Percentiles rank a stretch among this genome's conserved stretches.
Conservation (phyloP, 1,140 invertebrate genomes). For the Drosophila leontia region DNA sequence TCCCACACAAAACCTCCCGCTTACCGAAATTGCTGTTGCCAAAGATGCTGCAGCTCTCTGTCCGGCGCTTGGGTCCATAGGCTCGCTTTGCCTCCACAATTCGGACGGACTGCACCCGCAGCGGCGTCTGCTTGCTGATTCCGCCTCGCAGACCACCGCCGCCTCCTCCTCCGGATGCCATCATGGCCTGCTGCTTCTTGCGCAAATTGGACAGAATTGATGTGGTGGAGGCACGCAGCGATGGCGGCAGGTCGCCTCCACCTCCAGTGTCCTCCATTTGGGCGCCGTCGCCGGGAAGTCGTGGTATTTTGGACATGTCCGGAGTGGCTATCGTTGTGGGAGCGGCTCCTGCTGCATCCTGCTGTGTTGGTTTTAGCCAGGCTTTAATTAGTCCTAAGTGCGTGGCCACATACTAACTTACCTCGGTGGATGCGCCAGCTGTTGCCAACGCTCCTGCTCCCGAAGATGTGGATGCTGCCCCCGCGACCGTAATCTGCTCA, state of each 20-base stretch:
- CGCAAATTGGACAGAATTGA: slow-evolving; percentile 78
- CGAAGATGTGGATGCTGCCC: slow-evolving; percentile 18
- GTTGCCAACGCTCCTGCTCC: slow-evolving; percentile 6
- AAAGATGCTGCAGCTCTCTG: slow-evolving; percentile 83
- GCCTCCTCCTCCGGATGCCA: slow-evolving; percentile 19
- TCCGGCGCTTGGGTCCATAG: slow-evolving; percentile 76
- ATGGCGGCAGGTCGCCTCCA: slow-evolving; percentile 61
- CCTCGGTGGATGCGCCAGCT: slow-evolving; percentile 42
- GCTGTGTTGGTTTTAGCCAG: slow-evolving; percentile 68
- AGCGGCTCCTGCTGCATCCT: slow-evolving; percentile 46
- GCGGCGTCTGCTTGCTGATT: slow-evolving; percentile 68
- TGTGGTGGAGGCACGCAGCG: slow-evolving; percentile 71
- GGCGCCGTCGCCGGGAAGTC: slow-evolving; percentile 86
- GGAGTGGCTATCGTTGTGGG: slow-evolving; percentile 42
- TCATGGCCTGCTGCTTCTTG: slow-evolving; percentile 68
- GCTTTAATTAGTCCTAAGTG: slow-evolving; percentile 77
- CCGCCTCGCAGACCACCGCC: slow-evolving; percentile 27
- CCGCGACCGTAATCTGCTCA: slow-evolving; percentile 67
- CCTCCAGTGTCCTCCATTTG: slow-evolving; percentile 74
- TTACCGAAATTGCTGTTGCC: slow-evolving; percentile 81
- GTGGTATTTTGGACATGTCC: slow-evolving; percentile 85
- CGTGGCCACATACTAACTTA: slow-evolving; percentile 59
- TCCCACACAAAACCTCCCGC: slow-evolving; percentile 24
- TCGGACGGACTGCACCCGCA: slow-evolving; percentile 80
- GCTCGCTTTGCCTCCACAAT: slow-evolving; percentile 77